Percentiles rank a stretch among this genome's conserved stretches.
These are phyloP conservation scores for Myodes glareolus DNA, from an alignment of 2,113 vertebrate genomes.

Conservation along the genomic window DNA sequence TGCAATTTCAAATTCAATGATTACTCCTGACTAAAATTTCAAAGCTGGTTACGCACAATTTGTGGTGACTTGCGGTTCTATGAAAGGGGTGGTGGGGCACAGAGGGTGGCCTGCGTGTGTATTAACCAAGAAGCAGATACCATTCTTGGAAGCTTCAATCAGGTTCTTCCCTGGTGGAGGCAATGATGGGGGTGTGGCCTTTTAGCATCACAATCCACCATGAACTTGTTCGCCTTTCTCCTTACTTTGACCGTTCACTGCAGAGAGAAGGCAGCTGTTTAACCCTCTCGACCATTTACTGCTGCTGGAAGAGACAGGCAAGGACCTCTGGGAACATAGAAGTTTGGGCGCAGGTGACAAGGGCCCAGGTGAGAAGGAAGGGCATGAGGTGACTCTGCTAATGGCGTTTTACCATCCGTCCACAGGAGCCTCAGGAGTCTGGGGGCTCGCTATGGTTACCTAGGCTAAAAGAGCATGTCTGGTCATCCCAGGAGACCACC, in stretches of 20 bases:
- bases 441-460: background rate
- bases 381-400: slow-evolving; percentile 57
- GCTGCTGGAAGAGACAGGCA: background rate
- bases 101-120: background rate
- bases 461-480: slow-evolving; percentile 76
- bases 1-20: slow-evolving; percentile 69
- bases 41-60: background rate
- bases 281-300: background rate
- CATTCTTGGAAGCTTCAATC: background rate
- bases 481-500: slow-evolving; percentile 30
- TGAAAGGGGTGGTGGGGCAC: background rate
- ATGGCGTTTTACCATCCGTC: slow-evolving; percentile 33
- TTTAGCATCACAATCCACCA: background rate
- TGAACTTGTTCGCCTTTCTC: background rate
- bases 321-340: slow-evolving; percentile 7
- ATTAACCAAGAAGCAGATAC: background rate
- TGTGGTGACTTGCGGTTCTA: background rate
- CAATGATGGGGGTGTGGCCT: background rate
- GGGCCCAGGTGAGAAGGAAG: slow-evolving; percentile 61
- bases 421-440: background rate
- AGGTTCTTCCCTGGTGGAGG: background rate
- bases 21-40: slow-evolving; percentile 61
- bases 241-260: background rate
- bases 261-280: background rate
- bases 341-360: background rate